phyloP scores from a whole-genome alignment of 2,113 vertebrate genomes.

The Trogon surrucura region DNA sequence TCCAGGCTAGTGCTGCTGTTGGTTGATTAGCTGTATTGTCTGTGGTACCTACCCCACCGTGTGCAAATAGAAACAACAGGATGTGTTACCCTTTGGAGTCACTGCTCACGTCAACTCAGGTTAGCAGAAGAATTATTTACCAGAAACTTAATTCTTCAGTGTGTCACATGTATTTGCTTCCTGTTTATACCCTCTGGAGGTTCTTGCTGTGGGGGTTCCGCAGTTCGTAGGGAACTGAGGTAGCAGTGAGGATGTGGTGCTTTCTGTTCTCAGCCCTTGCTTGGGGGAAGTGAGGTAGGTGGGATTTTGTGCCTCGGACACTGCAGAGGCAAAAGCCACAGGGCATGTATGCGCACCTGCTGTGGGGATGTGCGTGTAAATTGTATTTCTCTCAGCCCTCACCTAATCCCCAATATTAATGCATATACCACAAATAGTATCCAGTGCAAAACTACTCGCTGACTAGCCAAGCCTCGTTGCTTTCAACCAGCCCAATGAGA shows the following conservation, averaged over 20 bases:
- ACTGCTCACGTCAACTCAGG: not conserved
- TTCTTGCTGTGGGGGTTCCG: not conserved
- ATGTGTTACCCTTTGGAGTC: not conserved
- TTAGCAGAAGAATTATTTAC: not conserved
- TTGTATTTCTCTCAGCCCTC: not conserved
- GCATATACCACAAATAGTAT: not conserved
- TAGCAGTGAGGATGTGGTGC: not conserved
- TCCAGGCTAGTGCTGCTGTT: not conserved
- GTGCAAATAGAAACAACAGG: not conserved
- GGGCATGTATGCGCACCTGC: accelerated
- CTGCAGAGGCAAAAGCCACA: not conserved
- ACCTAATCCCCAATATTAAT: accelerated
- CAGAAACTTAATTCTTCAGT: not conserved
- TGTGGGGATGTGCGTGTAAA: not conserved
- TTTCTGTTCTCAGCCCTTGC: not conserved
- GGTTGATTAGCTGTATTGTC: not conserved
- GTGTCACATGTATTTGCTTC: not conserved
- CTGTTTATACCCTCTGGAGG: not conserved
- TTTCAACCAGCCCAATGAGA: not conserved
- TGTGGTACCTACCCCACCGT: not conserved
- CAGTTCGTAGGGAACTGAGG: not conserved
- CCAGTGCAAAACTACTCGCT: not conserved
- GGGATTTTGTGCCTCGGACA: not conserved
- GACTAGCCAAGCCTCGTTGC: not conserved
- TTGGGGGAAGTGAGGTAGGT: not conserved